These are phyloP conservation scores for Lathamus discolor DNA, from an alignment of 2,113 vertebrate species.

Conservation along the genomic window DNA sequence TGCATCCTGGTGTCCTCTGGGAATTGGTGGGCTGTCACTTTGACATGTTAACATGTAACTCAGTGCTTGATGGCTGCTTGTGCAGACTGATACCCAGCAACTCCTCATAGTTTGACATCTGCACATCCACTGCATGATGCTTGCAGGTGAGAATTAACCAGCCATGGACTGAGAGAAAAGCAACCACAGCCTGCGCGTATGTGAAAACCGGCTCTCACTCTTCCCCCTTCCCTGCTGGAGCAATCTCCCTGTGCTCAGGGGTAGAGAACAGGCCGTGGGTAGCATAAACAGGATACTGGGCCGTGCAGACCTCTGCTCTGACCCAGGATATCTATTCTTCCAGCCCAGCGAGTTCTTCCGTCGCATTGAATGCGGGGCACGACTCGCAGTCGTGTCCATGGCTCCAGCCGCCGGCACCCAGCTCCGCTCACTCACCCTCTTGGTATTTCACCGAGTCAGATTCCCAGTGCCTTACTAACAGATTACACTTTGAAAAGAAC, in stretches of 20 bases:
- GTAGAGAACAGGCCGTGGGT: background rate
- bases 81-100: background rate
- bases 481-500: background rate
- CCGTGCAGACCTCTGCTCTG: background rate
- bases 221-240: background rate
- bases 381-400: background rate
- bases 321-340: background rate
- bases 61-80: rapidly evolving
- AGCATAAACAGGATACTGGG: background rate
- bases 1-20: rapidly evolving
- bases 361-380: background rate
- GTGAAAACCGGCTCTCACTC: rapidly evolving
- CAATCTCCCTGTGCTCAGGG: background rate
- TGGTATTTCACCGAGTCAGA: background rate
- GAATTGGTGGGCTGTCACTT: background rate
- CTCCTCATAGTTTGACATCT: rapidly evolving
- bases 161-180: background rate
- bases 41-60: rapidly evolving
- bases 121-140: rapidly evolving
- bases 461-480: background rate
- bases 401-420: background rate
- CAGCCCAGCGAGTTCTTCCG: background rate
- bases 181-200: rapidly evolving
- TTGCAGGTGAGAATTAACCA: background rate
- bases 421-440: background rate